Evolutionary conservation across 1,140 invertebrate genomes (phyloP), one percentile per base, ranked within the genome.

Genomic region (Rhyzopertha dominica): DNA sequence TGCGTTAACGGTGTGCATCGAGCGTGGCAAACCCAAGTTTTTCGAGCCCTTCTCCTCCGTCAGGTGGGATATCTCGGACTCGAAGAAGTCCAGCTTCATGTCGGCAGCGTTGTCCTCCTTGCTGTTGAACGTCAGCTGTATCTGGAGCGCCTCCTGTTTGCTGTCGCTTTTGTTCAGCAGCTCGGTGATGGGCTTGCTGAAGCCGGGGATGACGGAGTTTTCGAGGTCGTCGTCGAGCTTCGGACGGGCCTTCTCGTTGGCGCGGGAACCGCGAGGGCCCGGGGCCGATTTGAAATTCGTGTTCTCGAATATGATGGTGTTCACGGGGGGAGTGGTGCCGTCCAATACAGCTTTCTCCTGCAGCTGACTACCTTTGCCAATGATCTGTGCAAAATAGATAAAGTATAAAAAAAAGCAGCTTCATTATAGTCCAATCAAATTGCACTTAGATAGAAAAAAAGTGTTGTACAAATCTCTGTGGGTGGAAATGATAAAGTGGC

Each of bases 31-130:
- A 23, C 78, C 75, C 16, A 54, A 53, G 66, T 51, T 56, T 59
- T 75, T 77, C 0, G 71, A 59, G 29, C 69, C 72, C 54, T 87
- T 88, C 44, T 89, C 86, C 24, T 89, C 85, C 4, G 81, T 84
- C 26, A 87, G 71, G 58, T 86, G 82, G 13, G 82, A 76, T 5
- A 88, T 69, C 55, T 87, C 84, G 18, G 85, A 76, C 58, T 91
- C 87, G 67, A 92, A 92, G 65, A 95, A 95, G 64, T 92, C 88
- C 23, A 95, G 70, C 67, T 94, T 94, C 79, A 95, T 90, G 58
- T 93, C 87, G 20, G 84, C 79, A n/a, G n/a, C n/a, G 22, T 76
- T 79, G 59, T 91, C 87, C 66, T 91, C 87, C 56, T 84, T 84
- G 49, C n/a, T n/a, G n/a, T 76, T 67, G 52, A 79, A 79, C 5